Evolutionary conservation across 2,113 vertebrate species (phyloP).

Genomic region (Calidris pygmaea): DNA sequence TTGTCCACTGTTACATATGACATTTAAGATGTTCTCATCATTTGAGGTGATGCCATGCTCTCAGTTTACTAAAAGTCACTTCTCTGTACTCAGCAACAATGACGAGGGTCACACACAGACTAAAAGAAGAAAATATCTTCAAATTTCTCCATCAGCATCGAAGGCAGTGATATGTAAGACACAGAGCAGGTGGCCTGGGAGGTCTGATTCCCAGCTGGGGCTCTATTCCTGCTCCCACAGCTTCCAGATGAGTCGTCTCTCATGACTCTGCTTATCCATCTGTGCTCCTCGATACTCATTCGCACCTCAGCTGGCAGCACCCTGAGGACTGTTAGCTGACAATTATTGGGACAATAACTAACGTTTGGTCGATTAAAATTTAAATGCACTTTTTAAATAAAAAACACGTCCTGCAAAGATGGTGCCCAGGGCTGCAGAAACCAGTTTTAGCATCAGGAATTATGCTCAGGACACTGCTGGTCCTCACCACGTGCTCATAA

Average conservation of each 20-base stretch:
- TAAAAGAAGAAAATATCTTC: not conserved
- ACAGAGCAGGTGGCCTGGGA: not conserved
- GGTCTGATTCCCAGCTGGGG: not conserved
- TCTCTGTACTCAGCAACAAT: not conserved
- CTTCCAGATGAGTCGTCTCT: not conserved
- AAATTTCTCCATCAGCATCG: not conserved
- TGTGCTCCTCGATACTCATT: not conserved
- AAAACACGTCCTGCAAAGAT: not conserved
- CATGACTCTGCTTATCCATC: not conserved
- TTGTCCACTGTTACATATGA: not conserved
- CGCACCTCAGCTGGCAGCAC: not conserved
- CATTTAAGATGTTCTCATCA: not conserved
- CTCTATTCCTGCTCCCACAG: not conserved
- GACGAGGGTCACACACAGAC: too few species aligned
- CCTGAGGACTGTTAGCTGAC: not conserved
- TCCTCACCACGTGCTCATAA: not conserved
- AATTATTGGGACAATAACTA: not conserved
- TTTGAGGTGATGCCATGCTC: not conserved
- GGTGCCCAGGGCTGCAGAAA: not conserved
- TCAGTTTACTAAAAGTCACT: not conserved
- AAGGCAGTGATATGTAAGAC: fast-evolving
- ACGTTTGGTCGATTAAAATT: not conserved
- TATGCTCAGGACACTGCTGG: not conserved
- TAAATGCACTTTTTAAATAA: not conserved
- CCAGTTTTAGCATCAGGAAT: not conserved